phyloP scores from a whole-genome alignment of 1,140 invertebrate genomes.

The Paraescarpia echinospica region DNA sequence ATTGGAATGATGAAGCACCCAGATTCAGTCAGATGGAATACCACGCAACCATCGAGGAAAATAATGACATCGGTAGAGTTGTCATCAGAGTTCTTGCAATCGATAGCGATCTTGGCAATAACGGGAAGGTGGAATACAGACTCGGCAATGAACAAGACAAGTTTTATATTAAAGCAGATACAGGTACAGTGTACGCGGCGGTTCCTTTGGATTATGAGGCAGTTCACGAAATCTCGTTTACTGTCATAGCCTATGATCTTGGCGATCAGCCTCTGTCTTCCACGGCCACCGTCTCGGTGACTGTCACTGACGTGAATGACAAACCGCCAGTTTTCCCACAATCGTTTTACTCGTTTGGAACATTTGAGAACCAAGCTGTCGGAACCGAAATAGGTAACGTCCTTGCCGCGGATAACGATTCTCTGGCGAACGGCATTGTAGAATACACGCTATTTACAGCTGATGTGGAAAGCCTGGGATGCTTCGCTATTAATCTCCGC shows the following conservation, averaged over 20 bases:
- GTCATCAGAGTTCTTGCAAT: conserved; percentile 25
- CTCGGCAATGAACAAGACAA: neutral
- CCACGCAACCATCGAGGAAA: conserved; percentile 30
- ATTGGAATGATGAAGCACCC: conserved; percentile 29
- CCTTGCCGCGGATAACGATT: conserved; percentile 25
- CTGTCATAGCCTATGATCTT: conserved; percentile 18
- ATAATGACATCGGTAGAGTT: conserved; percentile 24
- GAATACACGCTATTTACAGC: neutral
- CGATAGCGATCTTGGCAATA: conserved; percentile 26
- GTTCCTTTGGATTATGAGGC: conserved; percentile 25
- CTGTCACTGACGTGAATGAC: conserved; percentile 24
- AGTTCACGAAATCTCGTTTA: neutral
- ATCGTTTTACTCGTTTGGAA: conserved; percentile 25
- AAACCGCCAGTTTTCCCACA: conserved; percentile 24
- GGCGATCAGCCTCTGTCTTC: conserved; percentile 18
- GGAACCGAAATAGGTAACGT: conserved; percentile 26
- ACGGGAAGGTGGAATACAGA: conserved; percentile 28
- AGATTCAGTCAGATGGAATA: conserved; percentile 15
- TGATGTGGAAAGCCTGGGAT: neutral
- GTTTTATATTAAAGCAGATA: conserved; percentile 8
- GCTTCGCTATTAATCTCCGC: neutral
- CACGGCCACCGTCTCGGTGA: neutral
- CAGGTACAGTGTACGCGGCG: conserved; percentile 15
- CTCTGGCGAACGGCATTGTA: neutral
- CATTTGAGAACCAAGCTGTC: conserved; percentile 28